A percentile compares a stretch with the other conserved stretches of the same genome.
phyloP scores from a whole-genome alignment of 2,797 vertebrate genomes.

The Anguilla pacifica region DNA sequence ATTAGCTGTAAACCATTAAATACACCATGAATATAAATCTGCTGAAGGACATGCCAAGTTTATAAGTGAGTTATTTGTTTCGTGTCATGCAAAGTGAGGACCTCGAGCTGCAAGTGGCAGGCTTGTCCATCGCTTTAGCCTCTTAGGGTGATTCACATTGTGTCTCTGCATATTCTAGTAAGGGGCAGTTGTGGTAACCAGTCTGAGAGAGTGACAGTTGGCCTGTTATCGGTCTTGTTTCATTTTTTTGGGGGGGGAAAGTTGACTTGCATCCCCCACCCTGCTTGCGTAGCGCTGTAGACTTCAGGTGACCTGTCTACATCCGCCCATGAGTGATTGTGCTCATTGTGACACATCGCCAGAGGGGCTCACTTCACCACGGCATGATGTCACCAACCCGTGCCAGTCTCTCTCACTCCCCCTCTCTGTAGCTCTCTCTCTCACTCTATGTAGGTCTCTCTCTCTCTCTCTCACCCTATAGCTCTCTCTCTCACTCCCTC shows the following conservation, averaged over 20 bases:
- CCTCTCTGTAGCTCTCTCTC: conserved; percentile 20
- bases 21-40: conserved; percentile 14
- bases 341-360: conserved; percentile 45
- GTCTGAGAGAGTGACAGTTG: conserved; percentile 30
- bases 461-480: no score
- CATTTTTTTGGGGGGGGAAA: conserved; percentile 1
- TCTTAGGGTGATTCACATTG: no score
- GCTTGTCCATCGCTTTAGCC: neutral
- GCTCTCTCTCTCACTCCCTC: no score
- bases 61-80: neutral
- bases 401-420: conserved; percentile 48
- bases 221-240: conserved; percentile 7
- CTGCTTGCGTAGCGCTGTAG: conserved; percentile 11
- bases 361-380: neutral
- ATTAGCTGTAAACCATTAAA: conserved; percentile 22
- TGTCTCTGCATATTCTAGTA: neutral
- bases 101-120: neutral
- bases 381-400: conserved; percentile 65
- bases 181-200: conserved; percentile 36
- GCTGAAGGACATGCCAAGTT: neutral
- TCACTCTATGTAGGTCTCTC: neutral
- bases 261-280: neutral
- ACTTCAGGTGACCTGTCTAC: conserved; percentile 27
- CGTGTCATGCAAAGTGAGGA: neutral
- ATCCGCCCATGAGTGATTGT: conserved; percentile 53